phyloP scores from a whole-genome alignment of 2,113 vertebrate genomes.

The Stegostoma tigrinum region DNA sequence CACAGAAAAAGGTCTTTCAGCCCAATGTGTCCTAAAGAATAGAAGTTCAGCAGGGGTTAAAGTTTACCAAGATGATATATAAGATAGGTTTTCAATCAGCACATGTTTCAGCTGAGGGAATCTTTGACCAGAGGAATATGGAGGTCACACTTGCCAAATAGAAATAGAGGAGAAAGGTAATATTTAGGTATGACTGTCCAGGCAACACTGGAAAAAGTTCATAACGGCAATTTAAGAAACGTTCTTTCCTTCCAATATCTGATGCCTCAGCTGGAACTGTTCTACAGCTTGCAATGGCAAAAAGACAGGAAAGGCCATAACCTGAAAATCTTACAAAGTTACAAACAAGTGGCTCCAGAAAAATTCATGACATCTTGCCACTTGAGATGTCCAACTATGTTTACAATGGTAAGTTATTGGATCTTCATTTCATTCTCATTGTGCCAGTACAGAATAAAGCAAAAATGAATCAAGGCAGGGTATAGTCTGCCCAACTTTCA shows the following conservation, averaged over 20 bases:
- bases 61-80: background rate
- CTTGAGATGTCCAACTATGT: slow-evolving; percentile 8
- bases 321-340: background rate
- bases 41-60: background rate
- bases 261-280: background rate
- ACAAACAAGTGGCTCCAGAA: background rate
- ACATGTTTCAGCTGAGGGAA: background rate
- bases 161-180: background rate
- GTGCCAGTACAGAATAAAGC: too few relatives aligned
- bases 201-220: background rate
- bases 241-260: background rate
- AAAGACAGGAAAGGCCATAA: background rate
- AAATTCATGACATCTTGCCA: slow-evolving; percentile 10
- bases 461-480: too few relatives aligned
- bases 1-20: too few relatives aligned
- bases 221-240: background rate
- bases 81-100: background rate
- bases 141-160: background rate
- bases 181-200: background rate
- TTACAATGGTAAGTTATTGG: background rate
- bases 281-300: background rate
- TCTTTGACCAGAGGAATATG: background rate
- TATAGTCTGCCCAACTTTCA: too few relatives aligned
- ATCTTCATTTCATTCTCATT: slow-evolving; percentile 5
- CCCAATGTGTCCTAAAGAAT: too few relatives aligned